Conservation (phyloP, 2,113 vertebrate genomes). For the Phainopepla nitens region DNA sequence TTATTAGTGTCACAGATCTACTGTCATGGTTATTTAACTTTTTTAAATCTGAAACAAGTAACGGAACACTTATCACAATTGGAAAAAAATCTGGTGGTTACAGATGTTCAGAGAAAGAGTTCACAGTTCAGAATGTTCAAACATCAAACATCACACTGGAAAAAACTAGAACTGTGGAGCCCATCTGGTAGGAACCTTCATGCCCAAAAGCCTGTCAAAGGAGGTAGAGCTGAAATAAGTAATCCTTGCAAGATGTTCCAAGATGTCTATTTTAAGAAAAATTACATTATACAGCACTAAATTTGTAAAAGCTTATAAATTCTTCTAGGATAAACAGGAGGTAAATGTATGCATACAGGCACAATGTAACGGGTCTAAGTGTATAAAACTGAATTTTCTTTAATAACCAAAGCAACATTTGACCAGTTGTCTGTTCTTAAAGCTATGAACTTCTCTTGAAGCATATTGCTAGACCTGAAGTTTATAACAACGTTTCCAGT, state of each 20-base stretch:
- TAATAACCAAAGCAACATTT: conserved; percentile 31
- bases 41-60: not conserved
- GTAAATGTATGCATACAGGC: conserved; percentile 18
- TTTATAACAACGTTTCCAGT: not conserved
- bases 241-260: not conserved
- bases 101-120: not conserved
- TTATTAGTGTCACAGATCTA: not conserved
- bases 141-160: not conserved
- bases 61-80: conserved; percentile 15
- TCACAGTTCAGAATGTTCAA: not conserved
- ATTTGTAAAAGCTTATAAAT: not conserved
- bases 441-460: not conserved
- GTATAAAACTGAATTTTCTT: conserved; percentile 9
- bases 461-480: not conserved
- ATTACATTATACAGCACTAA: not conserved
- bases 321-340: conserved; percentile 5
- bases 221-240: not conserved
- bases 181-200: not conserved
- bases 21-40: not conserved
- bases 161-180: not conserved
- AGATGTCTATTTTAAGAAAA: not conserved
- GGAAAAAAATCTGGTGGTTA: not conserved
- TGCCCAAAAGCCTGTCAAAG: not conserved
- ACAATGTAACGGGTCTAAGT: not conserved
- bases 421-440: conserved; percentile 8